A percentile compares a stretch with the other conserved stretches of the same genome.
phyloP scores from a whole-genome alignment of 2,888 invertebrate genomes.

The Caenorhabditis sinica region DNA sequence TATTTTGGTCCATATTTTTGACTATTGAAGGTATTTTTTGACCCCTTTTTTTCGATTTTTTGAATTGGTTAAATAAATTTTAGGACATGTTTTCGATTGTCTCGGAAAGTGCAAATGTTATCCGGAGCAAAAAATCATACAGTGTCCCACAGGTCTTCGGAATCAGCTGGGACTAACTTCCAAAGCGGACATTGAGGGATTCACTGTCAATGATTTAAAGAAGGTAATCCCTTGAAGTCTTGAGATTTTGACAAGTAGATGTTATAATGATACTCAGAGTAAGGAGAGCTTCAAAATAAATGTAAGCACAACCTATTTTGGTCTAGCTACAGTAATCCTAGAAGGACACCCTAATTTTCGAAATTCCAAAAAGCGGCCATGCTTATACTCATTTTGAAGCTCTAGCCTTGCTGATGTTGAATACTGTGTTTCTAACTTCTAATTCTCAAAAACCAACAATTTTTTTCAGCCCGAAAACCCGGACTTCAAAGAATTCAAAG shows the following conservation, averaged over 20 bases:
- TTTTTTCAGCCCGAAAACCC: neutral
- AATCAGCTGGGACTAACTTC: slow-evolving; percentile 71
- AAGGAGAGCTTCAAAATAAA: neutral
- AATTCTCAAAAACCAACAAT: neutral
- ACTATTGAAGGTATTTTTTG: neutral
- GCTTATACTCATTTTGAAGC: slow-evolving; percentile 15
- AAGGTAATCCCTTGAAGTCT: neutral
- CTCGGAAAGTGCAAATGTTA: slow-evolving; percentile 78
- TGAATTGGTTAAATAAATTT: neutral
- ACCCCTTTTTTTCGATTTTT: neutral
- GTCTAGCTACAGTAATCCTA: neutral
- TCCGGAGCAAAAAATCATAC: slow-evolving; percentile 76
- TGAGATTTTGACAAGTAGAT: neutral
- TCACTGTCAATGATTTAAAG: slow-evolving; percentile 60
- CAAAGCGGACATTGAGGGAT: slow-evolving; percentile 74
- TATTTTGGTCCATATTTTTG: neutral
- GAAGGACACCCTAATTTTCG: neutral
- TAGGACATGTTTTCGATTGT: slow-evolving; percentile 76
- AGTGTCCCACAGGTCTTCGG: slow-evolving; percentile 77
- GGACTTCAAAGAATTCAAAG: neutral
- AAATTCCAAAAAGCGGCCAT: neutral
- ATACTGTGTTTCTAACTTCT: neutral
- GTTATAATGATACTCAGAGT: neutral
- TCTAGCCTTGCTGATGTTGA: neutral
- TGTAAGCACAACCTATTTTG: slow-evolving; percentile 2